Percentiles rank a stretch among this genome's conserved stretches.
Evolutionary conservation across 2,888 invertebrate species (phyloP).

Genomic region (Hecatera dysodea): DNA sequence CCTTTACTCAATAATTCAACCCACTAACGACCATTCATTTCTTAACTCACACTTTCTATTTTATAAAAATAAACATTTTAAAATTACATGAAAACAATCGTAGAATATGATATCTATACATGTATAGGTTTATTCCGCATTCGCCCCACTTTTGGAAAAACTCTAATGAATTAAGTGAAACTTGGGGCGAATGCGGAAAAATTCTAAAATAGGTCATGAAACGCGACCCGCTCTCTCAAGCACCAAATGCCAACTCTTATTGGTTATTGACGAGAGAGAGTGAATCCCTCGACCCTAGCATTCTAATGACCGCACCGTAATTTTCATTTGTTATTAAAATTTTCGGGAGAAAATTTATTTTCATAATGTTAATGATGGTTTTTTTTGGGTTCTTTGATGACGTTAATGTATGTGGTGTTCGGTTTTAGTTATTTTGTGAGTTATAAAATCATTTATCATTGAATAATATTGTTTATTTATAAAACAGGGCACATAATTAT

Average conservation of each 20-base stretch:
- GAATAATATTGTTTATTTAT: too few relatives aligned
- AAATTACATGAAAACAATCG: neutral
- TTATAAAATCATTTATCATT: too few relatives aligned
- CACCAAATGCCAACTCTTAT: constrained; percentile 67
- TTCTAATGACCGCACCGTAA: constrained; percentile 81
- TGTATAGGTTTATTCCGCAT: neutral
- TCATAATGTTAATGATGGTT: constrained; percentile 67
- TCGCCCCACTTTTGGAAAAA: too few relatives aligned
- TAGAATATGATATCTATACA: neutral
- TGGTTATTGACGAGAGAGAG: constrained; percentile 77
- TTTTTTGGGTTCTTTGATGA: constrained; percentile 58
- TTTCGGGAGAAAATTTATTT: constrained; percentile 71
- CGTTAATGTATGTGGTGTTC: constrained; percentile 44
- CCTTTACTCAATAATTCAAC: neutral
- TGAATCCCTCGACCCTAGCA: constrained; percentile 75
- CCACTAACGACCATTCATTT: neutral
- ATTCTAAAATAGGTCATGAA: neutral
- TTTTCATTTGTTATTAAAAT: constrained; percentile 84
- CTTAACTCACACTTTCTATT: neutral
- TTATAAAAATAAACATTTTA: neutral
- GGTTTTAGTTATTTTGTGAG: constrained; percentile 32
- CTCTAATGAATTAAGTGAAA: neutral
- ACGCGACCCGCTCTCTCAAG: constrained; percentile 42
- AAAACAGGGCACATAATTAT: too few relatives aligned
- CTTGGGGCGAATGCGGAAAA: too few relatives aligned